Conservation (phyloP, 1,140 invertebrate genomes). For the Luehdorfia chinensis region DNA sequence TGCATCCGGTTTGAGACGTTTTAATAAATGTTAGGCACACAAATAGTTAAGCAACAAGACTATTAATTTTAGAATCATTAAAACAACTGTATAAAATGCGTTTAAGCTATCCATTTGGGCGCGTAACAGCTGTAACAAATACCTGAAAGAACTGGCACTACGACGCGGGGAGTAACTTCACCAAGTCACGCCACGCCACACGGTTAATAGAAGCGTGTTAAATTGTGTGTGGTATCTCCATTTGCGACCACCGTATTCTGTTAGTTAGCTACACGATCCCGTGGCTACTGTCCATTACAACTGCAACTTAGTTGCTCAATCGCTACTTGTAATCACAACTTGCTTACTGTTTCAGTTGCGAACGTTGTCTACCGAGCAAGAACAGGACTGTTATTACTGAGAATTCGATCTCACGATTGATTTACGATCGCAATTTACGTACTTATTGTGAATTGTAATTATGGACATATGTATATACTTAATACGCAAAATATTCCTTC, state of each 20-base stretch:
- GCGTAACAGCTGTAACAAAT: slow-evolving; percentile 55
- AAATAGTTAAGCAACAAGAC: background rate
- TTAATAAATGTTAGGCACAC: background rate
- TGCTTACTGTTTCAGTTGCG: background rate
- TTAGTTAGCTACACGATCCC: background rate
- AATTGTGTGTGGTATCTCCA: slow-evolving; percentile 65
- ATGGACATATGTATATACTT: background rate
- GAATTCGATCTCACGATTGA: slow-evolving; percentile 17
- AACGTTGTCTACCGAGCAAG: background rate
- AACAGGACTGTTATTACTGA: slow-evolving; percentile 14
- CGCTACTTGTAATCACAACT: background rate
- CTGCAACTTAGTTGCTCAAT: slow-evolving; percentile 10
- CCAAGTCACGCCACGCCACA: slow-evolving; percentile 48
- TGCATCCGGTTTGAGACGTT: no score
- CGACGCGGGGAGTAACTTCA: slow-evolving; percentile 40
- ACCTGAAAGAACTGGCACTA: slow-evolving; percentile 28
- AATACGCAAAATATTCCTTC: background rate
- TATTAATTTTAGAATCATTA: slow-evolving; percentile 12
- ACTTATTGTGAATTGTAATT: slow-evolving; percentile 11
- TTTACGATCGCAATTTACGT: slow-evolving; percentile 15
- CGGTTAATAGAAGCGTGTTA: slow-evolving; percentile 55
- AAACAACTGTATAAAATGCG: slow-evolving; percentile 24
- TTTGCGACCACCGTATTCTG: slow-evolving; percentile 29
- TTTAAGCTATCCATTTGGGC: slow-evolving; percentile 38
- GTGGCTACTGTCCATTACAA: slow-evolving; percentile 10